phyloP scores from a whole-genome alignment of 2,113 vertebrate genomes.

The Parus major region DNA sequence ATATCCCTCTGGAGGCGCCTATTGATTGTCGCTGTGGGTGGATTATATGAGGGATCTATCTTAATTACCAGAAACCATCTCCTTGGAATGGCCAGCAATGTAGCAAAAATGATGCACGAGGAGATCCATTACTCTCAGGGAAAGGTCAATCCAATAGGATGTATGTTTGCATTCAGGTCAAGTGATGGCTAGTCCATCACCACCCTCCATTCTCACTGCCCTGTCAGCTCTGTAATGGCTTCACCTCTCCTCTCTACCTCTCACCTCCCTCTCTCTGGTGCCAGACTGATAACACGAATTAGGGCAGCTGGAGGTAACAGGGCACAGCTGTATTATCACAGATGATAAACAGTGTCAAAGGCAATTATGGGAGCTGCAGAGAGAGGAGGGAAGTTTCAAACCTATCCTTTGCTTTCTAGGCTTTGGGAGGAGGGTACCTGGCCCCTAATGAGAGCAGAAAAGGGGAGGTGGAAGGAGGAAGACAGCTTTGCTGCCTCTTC shows the following conservation, averaged over 20 bases:
- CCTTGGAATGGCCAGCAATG: slow-evolving; percentile 47
- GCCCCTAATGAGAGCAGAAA: neutral
- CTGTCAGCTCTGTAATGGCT: slow-evolving; percentile 65
- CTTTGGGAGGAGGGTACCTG: neutral
- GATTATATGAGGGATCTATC: slow-evolving; percentile 61
- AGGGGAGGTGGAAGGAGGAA: slow-evolving; percentile 22
- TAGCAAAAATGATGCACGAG: slow-evolving; percentile 14
- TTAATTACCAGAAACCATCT: slow-evolving; percentile 70
- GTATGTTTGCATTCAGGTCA: slow-evolving; percentile 62
- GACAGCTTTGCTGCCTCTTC: neutral
- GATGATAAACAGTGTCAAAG: slow-evolving; percentile 64
- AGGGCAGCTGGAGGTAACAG: slow-evolving; percentile 13
- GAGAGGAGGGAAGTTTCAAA: slow-evolving; percentile 19
- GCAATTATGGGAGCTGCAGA: slow-evolving; percentile 11
- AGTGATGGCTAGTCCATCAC: slow-evolving; percentile 66
- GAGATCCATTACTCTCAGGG: slow-evolving; percentile 68
- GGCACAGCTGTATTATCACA: slow-evolving; percentile 55
- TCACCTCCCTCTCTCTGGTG: neutral
- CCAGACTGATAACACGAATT: slow-evolving; percentile 37
- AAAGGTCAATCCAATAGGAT: slow-evolving; percentile 76
- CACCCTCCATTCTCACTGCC: slow-evolving; percentile 13
- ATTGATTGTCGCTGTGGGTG: slow-evolving; percentile 38
- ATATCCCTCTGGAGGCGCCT: slow-evolving; percentile 16
- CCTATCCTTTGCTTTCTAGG: neutral
- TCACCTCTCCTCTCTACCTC: slow-evolving; percentile 36